A percentile compares a stretch with the other conserved stretches of the same genome.
phyloP scores from a whole-genome alignment of 2,113 vertebrate species.

The Cyprinodon tularosa region DNA sequence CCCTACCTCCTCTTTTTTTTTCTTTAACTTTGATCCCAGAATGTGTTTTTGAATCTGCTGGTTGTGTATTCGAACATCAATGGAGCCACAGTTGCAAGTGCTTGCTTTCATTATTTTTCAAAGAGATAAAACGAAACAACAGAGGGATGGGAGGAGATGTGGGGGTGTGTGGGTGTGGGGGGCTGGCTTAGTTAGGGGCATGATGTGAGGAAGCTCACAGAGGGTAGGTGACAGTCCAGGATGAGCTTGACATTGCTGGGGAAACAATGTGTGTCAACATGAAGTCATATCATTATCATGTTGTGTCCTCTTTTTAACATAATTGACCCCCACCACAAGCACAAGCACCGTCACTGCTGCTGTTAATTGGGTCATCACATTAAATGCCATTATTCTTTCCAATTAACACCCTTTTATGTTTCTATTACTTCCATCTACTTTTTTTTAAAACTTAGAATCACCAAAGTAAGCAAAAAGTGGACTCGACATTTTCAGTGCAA shows the following conservation, averaged over 20 bases:
- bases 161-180: background rate
- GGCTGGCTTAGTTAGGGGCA: background rate
- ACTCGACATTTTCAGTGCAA: background rate
- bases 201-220: slow-evolving; percentile 43
- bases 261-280: slow-evolving; percentile 80
- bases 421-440: background rate
- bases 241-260: slow-evolving; percentile 42
- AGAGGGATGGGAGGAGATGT: slow-evolving; percentile 71
- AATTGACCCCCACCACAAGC: slow-evolving; percentile 58
- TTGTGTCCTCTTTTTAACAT: slow-evolving; percentile 78
- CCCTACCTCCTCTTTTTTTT: background rate
- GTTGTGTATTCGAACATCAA: slow-evolving; percentile 95
- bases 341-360: background rate
- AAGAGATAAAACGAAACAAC: slow-evolving; percentile 88
- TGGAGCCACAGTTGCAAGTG: slow-evolving; percentile 86
- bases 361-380: background rate
- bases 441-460: background rate
- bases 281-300: slow-evolving; percentile 84
- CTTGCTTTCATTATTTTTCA: slow-evolving; percentile 94
- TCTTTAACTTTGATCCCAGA: slow-evolving; percentile 89
- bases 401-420: background rate
- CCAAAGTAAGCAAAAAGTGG: background rate
- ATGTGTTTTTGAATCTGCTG: slow-evolving; percentile 89
- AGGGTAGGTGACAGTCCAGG: slow-evolving; percentile 72
- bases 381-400: background rate